Percentiles rank a stretch among this genome's conserved stretches.
phyloP scores from a whole-genome alignment of 2,888 invertebrate genomes.

The Hydropsyche betteni region DNA sequence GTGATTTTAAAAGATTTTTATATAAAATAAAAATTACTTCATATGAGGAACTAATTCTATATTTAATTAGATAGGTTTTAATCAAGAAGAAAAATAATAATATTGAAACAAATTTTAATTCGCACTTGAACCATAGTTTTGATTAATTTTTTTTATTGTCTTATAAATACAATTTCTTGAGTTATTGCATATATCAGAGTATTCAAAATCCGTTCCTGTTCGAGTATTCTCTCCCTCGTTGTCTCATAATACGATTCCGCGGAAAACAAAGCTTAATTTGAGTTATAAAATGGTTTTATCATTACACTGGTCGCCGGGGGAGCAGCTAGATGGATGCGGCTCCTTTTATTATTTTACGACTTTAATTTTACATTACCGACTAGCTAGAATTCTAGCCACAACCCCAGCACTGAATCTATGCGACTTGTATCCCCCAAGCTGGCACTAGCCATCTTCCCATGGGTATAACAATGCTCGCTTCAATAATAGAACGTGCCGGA shows the following conservation, averaged over 20 bases:
- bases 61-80: too few species aligned
- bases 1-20: too few species aligned
- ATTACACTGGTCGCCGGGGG: constrained; percentile 50
- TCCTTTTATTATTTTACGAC: constrained; percentile 52
- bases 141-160: not conserved
- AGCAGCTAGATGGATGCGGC: constrained; percentile 49
- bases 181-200: not conserved
- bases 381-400: constrained; percentile 7
- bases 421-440: constrained; percentile 19
- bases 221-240: not conserved
- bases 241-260: constrained; percentile 48
- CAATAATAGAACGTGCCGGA: constrained; percentile 5
- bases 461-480: constrained; percentile 25
- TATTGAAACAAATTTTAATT: too few species aligned
- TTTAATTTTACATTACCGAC: constrained; percentile 51
- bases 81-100: too few species aligned
- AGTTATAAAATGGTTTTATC: constrained; percentile 52
- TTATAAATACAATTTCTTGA: not conserved
- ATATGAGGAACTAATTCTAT: too few species aligned
- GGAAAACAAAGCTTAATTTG: constrained; percentile 52
- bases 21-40: too few species aligned
- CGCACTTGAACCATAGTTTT: too few species aligned
- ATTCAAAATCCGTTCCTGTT: constrained; percentile 27
- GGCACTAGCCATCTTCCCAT: not conserved
- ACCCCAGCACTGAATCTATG: constrained; percentile 13